Evolutionary conservation across 1,140 invertebrate species (phyloP).

Genomic region (Drosophila busckii): DNA sequence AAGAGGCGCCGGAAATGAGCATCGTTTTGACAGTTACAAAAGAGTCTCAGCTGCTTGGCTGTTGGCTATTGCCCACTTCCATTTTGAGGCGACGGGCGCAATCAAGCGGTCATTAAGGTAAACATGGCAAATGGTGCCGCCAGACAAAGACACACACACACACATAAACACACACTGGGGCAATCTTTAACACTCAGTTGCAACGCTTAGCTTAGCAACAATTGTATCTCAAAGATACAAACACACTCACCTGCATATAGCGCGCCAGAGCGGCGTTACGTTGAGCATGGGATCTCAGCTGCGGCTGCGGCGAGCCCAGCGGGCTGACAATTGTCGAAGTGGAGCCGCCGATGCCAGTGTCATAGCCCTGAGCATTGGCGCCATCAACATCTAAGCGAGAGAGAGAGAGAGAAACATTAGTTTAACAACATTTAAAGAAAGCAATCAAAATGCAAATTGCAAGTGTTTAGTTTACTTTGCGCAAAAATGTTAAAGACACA

Average conservation of each 20-base stretch:
- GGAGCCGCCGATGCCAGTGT: slow-evolving; percentile 77
- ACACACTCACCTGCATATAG: slow-evolving; percentile 76
- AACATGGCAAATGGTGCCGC: slow-evolving; percentile 33
- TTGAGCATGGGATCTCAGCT: slow-evolving; percentile 75
- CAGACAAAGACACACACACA: slow-evolving; percentile 18
- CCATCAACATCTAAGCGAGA: slow-evolving; percentile 69
- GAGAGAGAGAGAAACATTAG: neutral
- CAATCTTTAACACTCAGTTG: slow-evolving; percentile 13
- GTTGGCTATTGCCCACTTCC: slow-evolving; percentile 26
- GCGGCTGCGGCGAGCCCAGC: slow-evolving; percentile 72
- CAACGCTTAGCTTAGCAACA: slow-evolving; percentile 5
- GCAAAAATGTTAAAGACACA: slow-evolving; percentile 9
- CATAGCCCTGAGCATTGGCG: slow-evolving; percentile 76
- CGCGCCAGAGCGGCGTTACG: slow-evolving; percentile 64
- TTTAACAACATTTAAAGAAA: slow-evolving; percentile 5
- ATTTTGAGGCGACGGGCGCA: slow-evolving; percentile 26
- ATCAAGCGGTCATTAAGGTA: slow-evolving; percentile 69
- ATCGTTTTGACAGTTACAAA: slow-evolving; percentile 41
- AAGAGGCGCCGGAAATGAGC: slow-evolving; percentile 67
- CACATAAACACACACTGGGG: neutral
- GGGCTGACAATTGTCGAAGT: slow-evolving; percentile 78
- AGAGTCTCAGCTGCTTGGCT: slow-evolving; percentile 15
- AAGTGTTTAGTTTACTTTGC: too few species aligned
- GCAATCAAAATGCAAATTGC: neutral
- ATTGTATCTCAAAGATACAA: slow-evolving; percentile 34